Base-by-base conservation (phyloP, 2,113 vertebrate species). In the Aplodontia rufa region DNA sequence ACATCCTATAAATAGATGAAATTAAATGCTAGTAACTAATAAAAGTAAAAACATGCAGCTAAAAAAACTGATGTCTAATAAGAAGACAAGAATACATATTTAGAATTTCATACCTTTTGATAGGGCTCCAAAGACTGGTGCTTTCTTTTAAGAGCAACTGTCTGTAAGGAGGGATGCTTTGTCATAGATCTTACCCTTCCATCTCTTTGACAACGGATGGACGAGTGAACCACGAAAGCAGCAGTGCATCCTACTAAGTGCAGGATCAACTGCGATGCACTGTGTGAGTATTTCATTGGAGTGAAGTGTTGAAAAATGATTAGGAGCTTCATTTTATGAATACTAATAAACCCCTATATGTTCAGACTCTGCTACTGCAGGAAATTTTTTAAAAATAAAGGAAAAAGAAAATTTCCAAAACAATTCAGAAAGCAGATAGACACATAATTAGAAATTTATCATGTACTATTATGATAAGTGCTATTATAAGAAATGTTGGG, bases 251-350 rank as follows among this genome's bases (percentile, higher is more conserved):
- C 30, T 78, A 13, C 80, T 76, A 69, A 83, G 87, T 40, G 13
- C 71, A 51, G 26, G 16, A 82, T 82, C 53, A 42, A 2, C 17
- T 69, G 71, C n/a, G 13, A 53, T 83, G 62, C 12, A 11, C 40
- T 49, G 12, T 40, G 8, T 69, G 79, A 88, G 19, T 64, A 68
- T 87, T 78, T 97, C 82, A 53, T 74, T 42, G 72, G 60, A 71
- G 42, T n/a, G 37, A n/a, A 72, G 53, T n/a, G 28, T 45, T 81
- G 11, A 62, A 78, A 75, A 94, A 64, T n/a, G 13, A 68, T 26
- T 69, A 14, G 8, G 17, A 42, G 4, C 13, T 53, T 71, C 12
- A 28, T 82, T 84, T 42, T 37, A 30, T 47, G 64, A 69, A 82
- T 11, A 35, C 26, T 74, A 71, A 66, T 24, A n/a, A 72, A n/a